phyloP scores from a whole-genome alignment of 2,113 vertebrate genomes.

The Heloderma charlesbogerti region DNA sequence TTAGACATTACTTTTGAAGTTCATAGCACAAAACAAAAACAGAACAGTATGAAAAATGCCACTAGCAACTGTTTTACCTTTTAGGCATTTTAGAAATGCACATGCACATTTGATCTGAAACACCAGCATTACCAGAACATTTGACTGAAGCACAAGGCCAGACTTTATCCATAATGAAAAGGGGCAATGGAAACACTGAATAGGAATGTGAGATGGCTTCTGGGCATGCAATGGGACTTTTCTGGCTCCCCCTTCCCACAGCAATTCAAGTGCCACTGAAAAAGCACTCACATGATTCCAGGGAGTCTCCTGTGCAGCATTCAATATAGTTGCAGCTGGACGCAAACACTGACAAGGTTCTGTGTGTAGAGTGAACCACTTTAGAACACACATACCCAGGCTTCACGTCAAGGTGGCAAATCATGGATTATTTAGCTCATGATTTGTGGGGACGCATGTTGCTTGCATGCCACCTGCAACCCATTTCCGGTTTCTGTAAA shows the following conservation, averaged over 20 bases:
- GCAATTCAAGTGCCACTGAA: background rate
- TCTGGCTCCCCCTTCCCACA: background rate
- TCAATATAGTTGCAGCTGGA: background rate
- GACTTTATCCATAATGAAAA: background rate
- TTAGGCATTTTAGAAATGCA: background rate
- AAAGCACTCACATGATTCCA: background rate
- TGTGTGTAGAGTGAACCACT: background rate
- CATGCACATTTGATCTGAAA: background rate
- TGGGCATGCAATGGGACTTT: background rate
- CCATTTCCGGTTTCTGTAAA: no score
- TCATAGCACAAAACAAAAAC: background rate
- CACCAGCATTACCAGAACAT: background rate
- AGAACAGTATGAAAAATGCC: background rate
- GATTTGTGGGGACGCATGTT: no score
- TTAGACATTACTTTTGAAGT: background rate
- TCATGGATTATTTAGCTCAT: no score
- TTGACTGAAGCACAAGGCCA: background rate
- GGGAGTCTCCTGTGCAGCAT: background rate
- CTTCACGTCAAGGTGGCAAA: no score
- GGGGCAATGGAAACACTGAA: background rate
- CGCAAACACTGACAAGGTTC: background rate
- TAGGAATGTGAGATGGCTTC: background rate
- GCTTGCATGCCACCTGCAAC: no score
- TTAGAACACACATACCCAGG: no score
- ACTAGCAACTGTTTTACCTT: background rate